These are phyloP conservation scores for Lytechinus pictus DNA, from an alignment of 35 echinoderm and acorn worm species.

Conservation along the genomic window DNA sequence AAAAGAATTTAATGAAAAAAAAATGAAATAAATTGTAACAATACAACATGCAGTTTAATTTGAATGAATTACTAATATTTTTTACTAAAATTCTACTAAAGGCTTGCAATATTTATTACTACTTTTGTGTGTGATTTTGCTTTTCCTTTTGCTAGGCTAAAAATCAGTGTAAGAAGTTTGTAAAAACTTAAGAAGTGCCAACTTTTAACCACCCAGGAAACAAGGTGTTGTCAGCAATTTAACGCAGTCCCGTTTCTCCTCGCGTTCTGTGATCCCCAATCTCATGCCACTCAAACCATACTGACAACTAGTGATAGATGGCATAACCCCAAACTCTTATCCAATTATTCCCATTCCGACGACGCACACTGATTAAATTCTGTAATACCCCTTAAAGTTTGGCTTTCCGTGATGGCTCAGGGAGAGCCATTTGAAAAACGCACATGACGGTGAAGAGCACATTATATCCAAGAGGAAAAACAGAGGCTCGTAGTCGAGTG, in stretches of 20 bases:
- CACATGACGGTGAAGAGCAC: neutral
- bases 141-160: too few relatives aligned
- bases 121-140: too few relatives aligned
- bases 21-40: too few relatives aligned
- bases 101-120: too few relatives aligned
- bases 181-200: neutral
- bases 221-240: neutral
- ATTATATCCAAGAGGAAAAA: neutral
- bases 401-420: neutral
- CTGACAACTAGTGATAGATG: neutral
- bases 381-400: neutral
- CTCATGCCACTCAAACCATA: neutral
- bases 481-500: neutral
- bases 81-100: too few relatives aligned
- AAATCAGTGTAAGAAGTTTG: too few relatives aligned
- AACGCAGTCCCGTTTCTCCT: neutral
- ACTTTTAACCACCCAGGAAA: neutral
- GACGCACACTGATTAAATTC: neutral
- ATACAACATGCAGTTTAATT: too few relatives aligned
- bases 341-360: slow-evolving; percentile 1
- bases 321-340: neutral
- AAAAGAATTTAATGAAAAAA: too few relatives aligned
- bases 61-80: too few relatives aligned
- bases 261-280: neutral
- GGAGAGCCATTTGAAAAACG: neutral